Conservation (phyloP, 2,797 vertebrate species). For the Cryptoblepharus egeriae region DNA sequence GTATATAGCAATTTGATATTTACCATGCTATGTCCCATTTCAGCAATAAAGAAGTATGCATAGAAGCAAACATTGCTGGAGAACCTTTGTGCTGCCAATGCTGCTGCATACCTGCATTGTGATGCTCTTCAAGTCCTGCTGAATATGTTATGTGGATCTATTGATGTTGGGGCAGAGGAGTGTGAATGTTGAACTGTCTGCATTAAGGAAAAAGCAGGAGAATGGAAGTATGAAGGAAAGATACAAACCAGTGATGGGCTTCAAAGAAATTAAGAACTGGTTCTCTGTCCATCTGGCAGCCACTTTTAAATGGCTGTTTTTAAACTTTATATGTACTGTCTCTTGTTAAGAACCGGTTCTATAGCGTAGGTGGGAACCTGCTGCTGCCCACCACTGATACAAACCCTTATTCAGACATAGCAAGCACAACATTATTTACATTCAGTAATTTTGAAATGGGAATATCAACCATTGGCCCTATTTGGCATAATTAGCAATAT, state of each 20-base stretch:
- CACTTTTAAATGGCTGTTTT: no score
- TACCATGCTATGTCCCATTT: neutral
- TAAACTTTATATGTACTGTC: no score
- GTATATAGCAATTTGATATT: neutral
- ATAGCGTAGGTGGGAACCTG: no score
- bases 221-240: neutral
- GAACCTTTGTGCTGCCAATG: no score
- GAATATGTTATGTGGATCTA: neutral
- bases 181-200: neutral
- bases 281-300: no score
- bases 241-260: no score
- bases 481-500: neutral
- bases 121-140: no score
- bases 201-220: neutral
- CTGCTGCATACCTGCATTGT: no score
- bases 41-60: neutral
- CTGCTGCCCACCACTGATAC: no score
- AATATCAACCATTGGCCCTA: no score
- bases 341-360: no score
- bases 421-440: neutral
- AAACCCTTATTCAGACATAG: neutral
- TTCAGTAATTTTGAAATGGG: neutral
- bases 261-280: no score
- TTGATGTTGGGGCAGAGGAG: neutral
- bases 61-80: neutral